Base-by-base conservation (phyloP, 2,888 invertebrate genomes). In the Nephrotoma flavescens region DNA sequence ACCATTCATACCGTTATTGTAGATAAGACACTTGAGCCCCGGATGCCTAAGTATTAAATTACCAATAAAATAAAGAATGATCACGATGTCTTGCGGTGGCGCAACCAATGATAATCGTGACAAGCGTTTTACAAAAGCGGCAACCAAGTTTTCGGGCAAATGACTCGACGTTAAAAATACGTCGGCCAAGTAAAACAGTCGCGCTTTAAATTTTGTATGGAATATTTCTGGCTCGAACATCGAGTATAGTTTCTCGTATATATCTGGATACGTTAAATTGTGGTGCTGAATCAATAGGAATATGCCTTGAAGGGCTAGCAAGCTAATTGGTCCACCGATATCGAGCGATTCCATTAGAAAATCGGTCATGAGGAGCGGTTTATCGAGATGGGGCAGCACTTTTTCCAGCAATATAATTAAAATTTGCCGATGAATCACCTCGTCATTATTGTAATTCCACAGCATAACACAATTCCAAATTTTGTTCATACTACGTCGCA, bases 251-350 rank as follows among this genome's bases (percentile, higher is more conserved):
- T 98, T 97, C 89, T 95, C 95, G 92, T 97, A 99, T 90, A 99
- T 97, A 90, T 97, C 96, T 0, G 99, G 98, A 92, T 98, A 98
- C 89, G 98, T 96, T 92, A 99, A 94, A 92, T 99, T 98, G 92
- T 98, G 96, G 88, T 95, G 95, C 88, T 96, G 95, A 87, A 99
- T 97, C 88, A 99, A 93, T 86, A 96, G 95, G 90, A 98, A 96
- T 86, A 99, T 95, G 31, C 98, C 98, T 90, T 98, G 98, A 11
- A 99, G 92, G 0, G 98, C 97, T 86, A 99, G 92, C 90, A 99
- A 93, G 90, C 97, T 96, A 87, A 97, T 94, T 0, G 96, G 95
- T 6, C 98, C 98, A 89, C 97, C 96, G 85, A 95, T 93, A 90
- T 97, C 96, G 88, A 98, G 94, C 0, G 97, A 97, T 89, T 97